Evolutionary conservation across 2,113 vertebrate genomes (phyloP), one percentile per base, ranked within the genome.

Genomic region (Alligator sinensis): DNA sequence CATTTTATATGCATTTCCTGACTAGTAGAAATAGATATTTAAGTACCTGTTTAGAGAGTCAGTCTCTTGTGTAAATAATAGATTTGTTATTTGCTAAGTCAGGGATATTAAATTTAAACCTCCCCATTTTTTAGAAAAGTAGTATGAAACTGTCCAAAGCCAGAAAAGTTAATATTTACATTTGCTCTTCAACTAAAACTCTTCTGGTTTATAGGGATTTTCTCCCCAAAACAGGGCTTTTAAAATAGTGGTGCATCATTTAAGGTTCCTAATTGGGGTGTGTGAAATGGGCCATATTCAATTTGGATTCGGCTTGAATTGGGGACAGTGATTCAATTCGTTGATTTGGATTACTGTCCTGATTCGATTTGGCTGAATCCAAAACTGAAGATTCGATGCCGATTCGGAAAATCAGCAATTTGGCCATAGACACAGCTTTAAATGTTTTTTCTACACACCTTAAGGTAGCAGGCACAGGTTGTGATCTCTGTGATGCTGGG

Each of bases 41-140:
- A 88, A 76, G 72, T 91, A 95, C 91, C 85, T 93, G 96, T 95
- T 94, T 92, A 96, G 89, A 89, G 89, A 95, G 89, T 93, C 89
- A 86, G 83, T 92, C 92, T 96, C 89, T 60, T 88, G 89, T 91
- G 83, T 93, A 97, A 97, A 97, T 95, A 96, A 95, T 91, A 96
- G 77, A 96, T 88, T 47, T 47, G 91, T 90, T 92, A 94, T 95
- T 94, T 96, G 92, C 92, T 96, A 93, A 95, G 96, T 94, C 87
- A 88, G 86, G 86, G 58, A 91, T 34, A 96, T 96, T 93, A 91
- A 92, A 94, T 96, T 93, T 86, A 94, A 96, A 86, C 66, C 81
- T 95, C 92, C 79, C 61, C 62, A 72, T 94, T 94, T 82, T 91
- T 84, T 86, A 96, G 94, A 93, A 90, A 78, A 91, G 92, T 70